phyloP scores from a whole-genome alignment of 1,140 invertebrate genomes.

The Penaeus vannamei region DNA sequence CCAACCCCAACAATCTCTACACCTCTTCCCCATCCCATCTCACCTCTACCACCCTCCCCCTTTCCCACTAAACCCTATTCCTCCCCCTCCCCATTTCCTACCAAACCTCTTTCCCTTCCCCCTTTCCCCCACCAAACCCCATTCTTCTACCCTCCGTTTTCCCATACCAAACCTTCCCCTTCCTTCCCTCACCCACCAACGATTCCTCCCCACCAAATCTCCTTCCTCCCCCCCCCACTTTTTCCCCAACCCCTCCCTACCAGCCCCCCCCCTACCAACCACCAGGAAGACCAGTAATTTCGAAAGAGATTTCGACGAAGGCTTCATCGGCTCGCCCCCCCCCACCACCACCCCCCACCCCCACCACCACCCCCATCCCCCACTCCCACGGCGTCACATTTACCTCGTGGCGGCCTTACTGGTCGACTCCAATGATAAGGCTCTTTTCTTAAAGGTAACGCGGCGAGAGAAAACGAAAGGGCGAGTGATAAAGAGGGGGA shows the following conservation, averaged over 20 bases:
- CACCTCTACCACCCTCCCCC: not conserved
- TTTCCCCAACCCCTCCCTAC: not conserved
- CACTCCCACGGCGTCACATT: not conserved
- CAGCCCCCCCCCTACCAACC: not conserved
- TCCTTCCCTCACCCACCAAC: not conserved
- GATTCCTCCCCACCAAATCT: not conserved
- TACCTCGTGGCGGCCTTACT: not conserved
- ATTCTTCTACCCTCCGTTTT: not conserved
- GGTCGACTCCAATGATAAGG: not conserved
- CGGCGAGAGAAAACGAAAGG: too few species aligned
- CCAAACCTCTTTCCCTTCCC: too few species aligned
- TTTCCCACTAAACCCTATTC: slow-evolving; percentile 5
- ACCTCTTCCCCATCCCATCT: not conserved
- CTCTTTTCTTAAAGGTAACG: not conserved
- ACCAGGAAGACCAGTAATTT: too few species aligned
- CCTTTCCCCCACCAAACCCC: not conserved
- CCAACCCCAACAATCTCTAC: not conserved
- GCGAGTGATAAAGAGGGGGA: too few species aligned
- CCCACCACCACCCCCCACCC: not conserved
- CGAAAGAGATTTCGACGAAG: too few species aligned
- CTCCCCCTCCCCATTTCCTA: slow-evolving; percentile 1
- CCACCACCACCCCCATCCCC: not conserved
- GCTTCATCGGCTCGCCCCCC: not conserved
- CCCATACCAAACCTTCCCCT: not conserved
- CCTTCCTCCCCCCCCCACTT: not conserved